Evolutionary conservation across 2,888 invertebrate genomes (phyloP).

Genomic region (Vanessa cardui): DNA sequence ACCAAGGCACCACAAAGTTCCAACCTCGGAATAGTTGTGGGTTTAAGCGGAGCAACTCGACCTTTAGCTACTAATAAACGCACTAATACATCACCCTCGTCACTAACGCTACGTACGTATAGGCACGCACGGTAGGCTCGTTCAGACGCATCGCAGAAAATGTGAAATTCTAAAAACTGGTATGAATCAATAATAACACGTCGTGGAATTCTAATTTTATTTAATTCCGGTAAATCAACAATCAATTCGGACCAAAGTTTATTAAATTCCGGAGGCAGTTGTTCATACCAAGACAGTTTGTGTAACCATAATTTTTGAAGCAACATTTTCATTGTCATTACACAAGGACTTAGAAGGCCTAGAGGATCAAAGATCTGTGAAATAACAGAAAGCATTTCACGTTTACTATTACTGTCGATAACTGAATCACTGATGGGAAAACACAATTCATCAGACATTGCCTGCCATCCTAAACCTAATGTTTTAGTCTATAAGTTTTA

Average conservation of each 20-base stretch:
- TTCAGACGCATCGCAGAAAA: constrained; percentile 6
- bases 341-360: too few relatives aligned
- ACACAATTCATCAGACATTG: background rate
- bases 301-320: too few relatives aligned
- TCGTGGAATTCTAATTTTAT: background rate
- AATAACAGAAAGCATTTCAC: background rate
- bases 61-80: constrained; percentile 4
- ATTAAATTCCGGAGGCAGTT: too few relatives aligned
- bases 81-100: background rate
- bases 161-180: background rate
- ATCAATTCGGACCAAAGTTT: too few relatives aligned
- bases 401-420: constrained; percentile 9
- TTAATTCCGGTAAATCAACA: background rate
- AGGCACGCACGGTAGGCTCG: constrained; percentile 4
- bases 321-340: too few relatives aligned
- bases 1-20: constrained; percentile 6
- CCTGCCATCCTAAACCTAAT: background rate
- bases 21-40: background rate
- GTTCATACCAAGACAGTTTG: too few relatives aligned
- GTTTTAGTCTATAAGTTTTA: background rate
- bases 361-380: too few relatives aligned
- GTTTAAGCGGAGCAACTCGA: constrained; percentile 8
- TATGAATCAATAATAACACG: background rate
- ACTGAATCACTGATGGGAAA: background rate
- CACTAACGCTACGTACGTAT: constrained; percentile 12